A percentile compares a stretch with the other conserved stretches of the same genome.
These are phyloP conservation scores for Aurelia coerulea DNA, from an alignment of 30 jellyfish, hydroid and myxozoan species.

Conservation along the genomic window DNA sequence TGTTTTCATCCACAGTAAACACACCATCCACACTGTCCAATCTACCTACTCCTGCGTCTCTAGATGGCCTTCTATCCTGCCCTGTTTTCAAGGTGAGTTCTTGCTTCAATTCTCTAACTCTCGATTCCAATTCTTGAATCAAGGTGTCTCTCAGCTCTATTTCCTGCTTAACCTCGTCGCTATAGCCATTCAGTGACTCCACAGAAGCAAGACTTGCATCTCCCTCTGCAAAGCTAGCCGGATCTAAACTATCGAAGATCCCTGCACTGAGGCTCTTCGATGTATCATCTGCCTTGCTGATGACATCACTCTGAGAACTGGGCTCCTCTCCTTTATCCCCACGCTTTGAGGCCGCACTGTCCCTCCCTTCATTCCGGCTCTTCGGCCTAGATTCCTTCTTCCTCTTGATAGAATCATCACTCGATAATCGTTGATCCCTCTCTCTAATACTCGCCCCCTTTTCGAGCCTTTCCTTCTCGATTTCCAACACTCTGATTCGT, in stretches of 20 bases:
- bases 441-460: constrained; percentile 28
- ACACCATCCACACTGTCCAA: not conserved
- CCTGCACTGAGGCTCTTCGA: constrained; percentile 25
- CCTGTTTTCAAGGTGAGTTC: constrained; percentile 40
- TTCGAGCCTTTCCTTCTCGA: constrained; percentile 60
- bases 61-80: constrained; percentile 8
- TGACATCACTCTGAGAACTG: constrained; percentile 11
- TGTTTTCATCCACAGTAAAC: constrained; percentile 6
- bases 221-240: constrained; percentile 29
- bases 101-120: constrained; percentile 38
- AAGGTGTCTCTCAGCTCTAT: constrained; percentile 39
- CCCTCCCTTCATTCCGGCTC: constrained; percentile 17
- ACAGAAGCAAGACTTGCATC: constrained; percentile 38
- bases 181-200: constrained; percentile 26
- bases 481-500: constrained; percentile 46
- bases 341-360: not conserved
- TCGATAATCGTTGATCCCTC: constrained; percentile 15
- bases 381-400: constrained; percentile 20
- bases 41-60: too few species aligned
- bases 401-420: constrained; percentile 28
- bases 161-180: constrained; percentile 32
- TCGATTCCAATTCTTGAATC: constrained; percentile 71
- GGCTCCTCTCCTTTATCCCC: not conserved
- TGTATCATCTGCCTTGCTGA: constrained; percentile 46
- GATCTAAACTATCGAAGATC: constrained; percentile 22